Base-by-base conservation (phyloP, 1,140 invertebrate species). In the Drosophila kepulauana region DNA sequence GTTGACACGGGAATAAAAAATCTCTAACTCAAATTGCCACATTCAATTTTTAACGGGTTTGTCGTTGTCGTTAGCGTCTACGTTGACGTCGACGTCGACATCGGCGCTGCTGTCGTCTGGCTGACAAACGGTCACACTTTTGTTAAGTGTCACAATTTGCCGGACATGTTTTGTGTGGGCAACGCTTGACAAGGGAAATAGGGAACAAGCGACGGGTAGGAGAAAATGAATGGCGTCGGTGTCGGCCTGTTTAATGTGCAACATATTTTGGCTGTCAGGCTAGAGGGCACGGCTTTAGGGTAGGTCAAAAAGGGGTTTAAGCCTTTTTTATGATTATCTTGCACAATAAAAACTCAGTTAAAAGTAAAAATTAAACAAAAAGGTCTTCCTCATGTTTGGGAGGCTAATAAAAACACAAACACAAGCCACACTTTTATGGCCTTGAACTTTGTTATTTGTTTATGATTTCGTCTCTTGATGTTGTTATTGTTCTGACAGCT, bases 41-140 rank as follows among this genome's bases (percentile, higher is more conserved):
- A 78, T 73, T 68, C 85, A 81, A 79, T 85, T 89, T 85, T 87
- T 78, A 72, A 78, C 78, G 35, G 35, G 35, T 10, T 38, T 38
- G 35, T 38, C 35, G 35, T 63, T 28, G 63, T 45, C 67, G 46
- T 68, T 8, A 7, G 6, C 33, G 62, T 41, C 63, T 6, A 16
- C 74, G 11, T 16, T 7, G 1, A 25, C 33, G 16, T 41, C 13
- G 33, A 46, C 62, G 56, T 68, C 41, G 61, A 35, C 73, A 13
- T 59, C 15, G 13, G 30, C 16, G 28, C 48, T 52, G 28, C 48
- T 52, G 65, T 59, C 46, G 66, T 48, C 69, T 45, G 65, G 33
- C 59, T 82, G 84, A 87, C 84, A 87, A 88, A 89, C 85, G 78
- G 85, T 79, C 71, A 84, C 77, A 88, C 76, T 88, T 87, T 87